Conservation (phyloP, 2,113 vertebrate genomes). For the Excalfactoria chinensis region DNA sequence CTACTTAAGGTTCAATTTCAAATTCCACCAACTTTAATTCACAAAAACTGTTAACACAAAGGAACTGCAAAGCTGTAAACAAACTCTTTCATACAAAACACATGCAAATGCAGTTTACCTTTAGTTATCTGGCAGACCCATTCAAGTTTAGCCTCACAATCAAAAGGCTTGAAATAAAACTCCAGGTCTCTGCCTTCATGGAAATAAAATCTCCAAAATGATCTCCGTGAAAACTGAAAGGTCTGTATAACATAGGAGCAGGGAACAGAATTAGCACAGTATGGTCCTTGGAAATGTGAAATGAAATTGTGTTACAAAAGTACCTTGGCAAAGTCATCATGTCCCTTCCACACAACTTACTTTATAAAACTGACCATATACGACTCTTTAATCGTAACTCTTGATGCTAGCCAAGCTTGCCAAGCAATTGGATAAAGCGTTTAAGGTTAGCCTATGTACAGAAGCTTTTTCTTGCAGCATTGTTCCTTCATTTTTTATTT, state of each 20-base stretch:
- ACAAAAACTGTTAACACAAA: neutral
- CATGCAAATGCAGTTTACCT: constrained; percentile 76
- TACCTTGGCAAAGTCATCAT: neutral
- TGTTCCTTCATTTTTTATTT: neutral
- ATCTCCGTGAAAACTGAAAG: constrained; percentile 40
- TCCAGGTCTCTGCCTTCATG: constrained; percentile 60
- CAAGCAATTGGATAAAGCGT: neutral
- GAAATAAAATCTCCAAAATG: constrained; percentile 62
- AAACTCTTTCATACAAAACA: neutral
- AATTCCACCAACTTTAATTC: neutral
- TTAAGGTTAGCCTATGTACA: neutral
- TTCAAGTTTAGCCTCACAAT: constrained; percentile 89
- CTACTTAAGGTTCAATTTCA: neutral
- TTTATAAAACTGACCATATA: neutral
- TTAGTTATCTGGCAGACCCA: constrained; percentile 95
- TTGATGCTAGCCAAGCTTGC: neutral
- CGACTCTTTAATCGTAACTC: neutral
- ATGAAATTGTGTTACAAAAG: neutral
- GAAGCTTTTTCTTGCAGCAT: neutral
- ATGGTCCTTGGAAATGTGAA: neutral
- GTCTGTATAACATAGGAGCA: constrained; percentile 57
- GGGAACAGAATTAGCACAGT: neutral
- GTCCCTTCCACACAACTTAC: neutral
- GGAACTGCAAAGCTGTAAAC: neutral
- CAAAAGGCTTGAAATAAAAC: constrained; percentile 86